Evolutionary conservation across 2,888 invertebrate species (phyloP).

Genomic region (Drosophila mimetica): DNA sequence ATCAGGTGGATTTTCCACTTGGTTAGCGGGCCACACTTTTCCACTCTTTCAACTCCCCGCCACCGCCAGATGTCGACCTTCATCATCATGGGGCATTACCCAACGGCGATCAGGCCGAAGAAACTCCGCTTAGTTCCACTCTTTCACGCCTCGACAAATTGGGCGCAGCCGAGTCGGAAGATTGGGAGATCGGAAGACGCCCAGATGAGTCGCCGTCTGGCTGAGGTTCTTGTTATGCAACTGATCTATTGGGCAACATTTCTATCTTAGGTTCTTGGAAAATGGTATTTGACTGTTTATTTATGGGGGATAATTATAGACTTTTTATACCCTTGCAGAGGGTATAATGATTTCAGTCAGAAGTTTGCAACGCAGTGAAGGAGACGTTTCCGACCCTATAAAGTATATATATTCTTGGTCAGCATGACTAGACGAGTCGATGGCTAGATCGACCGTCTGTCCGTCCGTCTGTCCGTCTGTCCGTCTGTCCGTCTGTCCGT

Average conservation of each 20-base stretch:
- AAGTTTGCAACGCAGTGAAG: too few species aligned
- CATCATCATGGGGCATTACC: conserved; percentile 62
- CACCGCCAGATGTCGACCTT: conserved; percentile 63
- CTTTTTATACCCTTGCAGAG: too few species aligned
- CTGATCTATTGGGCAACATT: conserved; percentile 38
- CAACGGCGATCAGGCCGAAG: conserved; percentile 31
- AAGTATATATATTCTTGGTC: too few species aligned
- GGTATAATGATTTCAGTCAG: too few species aligned
- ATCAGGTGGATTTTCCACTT: conserved; percentile 46
- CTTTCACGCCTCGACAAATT: conserved; percentile 71
- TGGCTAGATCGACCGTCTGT: too few species aligned
- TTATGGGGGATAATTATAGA: too few species aligned
- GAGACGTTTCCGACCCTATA: too few species aligned
- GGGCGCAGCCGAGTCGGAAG: conserved; percentile 46
- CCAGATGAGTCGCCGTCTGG: conserved; percentile 26
- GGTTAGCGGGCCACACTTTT: conserved; percentile 35
- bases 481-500: too few species aligned
- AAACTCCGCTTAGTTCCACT: conserved; percentile 37
- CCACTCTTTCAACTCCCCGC: conserved; percentile 18
- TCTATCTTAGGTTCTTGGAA: neutral
- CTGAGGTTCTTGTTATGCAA: conserved; percentile 49
- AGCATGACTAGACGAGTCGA: too few species aligned
- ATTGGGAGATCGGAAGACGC: conserved; percentile 9
- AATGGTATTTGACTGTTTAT: too few species aligned
- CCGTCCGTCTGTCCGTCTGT: too few species aligned